Evolutionary conservation across 2,888 invertebrate species (phyloP), one percentile per base, ranked within the genome.

Genomic region (Cryptus armator): DNA sequence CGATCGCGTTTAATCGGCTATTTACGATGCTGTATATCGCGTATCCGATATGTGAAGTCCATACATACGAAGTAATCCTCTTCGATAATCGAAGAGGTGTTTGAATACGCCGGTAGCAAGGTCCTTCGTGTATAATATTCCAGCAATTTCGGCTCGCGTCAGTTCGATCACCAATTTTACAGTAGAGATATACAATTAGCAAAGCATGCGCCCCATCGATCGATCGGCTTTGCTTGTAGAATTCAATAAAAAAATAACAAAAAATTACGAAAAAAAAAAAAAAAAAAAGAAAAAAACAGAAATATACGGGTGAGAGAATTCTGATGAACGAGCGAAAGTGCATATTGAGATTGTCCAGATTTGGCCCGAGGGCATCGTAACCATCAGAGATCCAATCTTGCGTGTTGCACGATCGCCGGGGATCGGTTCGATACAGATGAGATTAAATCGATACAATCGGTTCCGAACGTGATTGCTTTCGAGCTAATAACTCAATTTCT

Each of bases 401-500:
- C 43, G 53, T 76, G 59, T 59, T 64, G 37, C 62, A 71, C 59
- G 51, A 75, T 72, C 53, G 67, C 70, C 37, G 51, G 24, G 43
- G 66, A 84, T 76, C 44, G 44, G 9, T 71, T 68, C 66, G 76
- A 84, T 86, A 79, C 37, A 66, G 77, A 85, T 84, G 53, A 70
- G 75, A 85, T 85, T 67, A 66, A 64, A 80, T 80, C 70, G 72
- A 83, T 81, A 59, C 62, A 82, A 66, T 75, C 72, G 53, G 53
- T 81, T 85, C 59, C 19, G 56, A 68, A 62, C 68, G 68, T 76
- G 80, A 83, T 83, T 70, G 78, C 59, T 68, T 81, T 71, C 32
- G 46, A 53, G 67, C 74, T 86, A 84, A 86, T 82, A 86, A 82
- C 86, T 86, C 56, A 84, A 82, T 84, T 82, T 77, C 72, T 76